These are phyloP conservation scores for Rhyacophila evoluta DNA, from an alignment of 2,888 invertebrate species.

Conservation along the genomic window DNA sequence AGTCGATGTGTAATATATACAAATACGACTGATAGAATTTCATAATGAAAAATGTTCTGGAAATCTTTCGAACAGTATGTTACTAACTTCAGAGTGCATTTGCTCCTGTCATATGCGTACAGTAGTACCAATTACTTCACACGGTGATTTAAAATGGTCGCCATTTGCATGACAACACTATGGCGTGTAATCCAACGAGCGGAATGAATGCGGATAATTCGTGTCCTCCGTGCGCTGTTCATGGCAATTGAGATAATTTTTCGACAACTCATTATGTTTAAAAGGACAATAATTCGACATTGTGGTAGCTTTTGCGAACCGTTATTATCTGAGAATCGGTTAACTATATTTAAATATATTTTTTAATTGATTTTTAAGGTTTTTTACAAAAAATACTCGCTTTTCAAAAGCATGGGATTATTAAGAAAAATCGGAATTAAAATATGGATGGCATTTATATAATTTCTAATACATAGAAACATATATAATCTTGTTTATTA, in stretches of 20 bases:
- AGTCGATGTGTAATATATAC: too few species aligned
- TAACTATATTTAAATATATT: too few species aligned
- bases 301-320: not conserved
- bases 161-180: not conserved
- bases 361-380: too few species aligned
- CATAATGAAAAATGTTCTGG: not conserved
- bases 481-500: too few species aligned
- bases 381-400: too few species aligned
- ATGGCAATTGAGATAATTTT: not conserved
- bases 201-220: not conserved
- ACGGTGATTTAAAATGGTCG: not conserved
- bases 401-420: too few species aligned
- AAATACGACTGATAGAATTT: too few species aligned
- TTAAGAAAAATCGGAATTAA: too few species aligned
- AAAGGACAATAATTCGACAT: not conserved
- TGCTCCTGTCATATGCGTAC: not conserved
- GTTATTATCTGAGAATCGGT: too few species aligned
- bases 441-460: too few species aligned
- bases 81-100: not conserved
- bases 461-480: too few species aligned
- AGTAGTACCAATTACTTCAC: constrained; percentile 18
- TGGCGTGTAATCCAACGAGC: not conserved
- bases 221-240: not conserved
- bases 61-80: not conserved
- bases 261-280: not conserved